Base-by-base conservation (phyloP, 2,113 vertebrate species). In the Zingel zingel region DNA sequence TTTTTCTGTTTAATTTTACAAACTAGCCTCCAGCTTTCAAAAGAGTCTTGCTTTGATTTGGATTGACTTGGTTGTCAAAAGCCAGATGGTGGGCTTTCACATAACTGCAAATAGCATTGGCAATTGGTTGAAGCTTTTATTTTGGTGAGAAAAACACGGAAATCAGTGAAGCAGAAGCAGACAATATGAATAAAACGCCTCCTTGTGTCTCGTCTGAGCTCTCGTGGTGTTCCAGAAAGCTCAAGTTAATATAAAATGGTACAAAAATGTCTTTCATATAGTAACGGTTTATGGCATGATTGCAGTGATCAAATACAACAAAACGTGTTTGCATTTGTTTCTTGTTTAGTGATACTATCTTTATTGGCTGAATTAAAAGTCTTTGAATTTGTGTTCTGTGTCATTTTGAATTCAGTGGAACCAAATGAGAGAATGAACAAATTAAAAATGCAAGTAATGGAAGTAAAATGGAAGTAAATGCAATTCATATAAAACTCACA, bases 11-110 rank as follows among this genome's bases (percentile, higher is more conserved):
- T 65, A 82, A 79, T 87, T 92, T 83, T 67, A 65, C 69, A 86
- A 88, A 77, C 71, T 70, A 30, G 78, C 80, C 86, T 74, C 77
- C 86, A 82, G 86, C 86, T 89, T 81, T 84, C 83, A 77, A 58
- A 81, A 9, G 72, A 80, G 79, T 76, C 83, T 86, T 83, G 76
- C 86, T 87, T 88, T 82, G 84, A 67, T 88, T 87, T 80, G 86
- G 88, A 83, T 76, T 73, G 72, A 86, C 77, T 82, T 57, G 59
- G 72, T 79, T 82, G 69, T 86, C 76, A 43, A 83, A 79, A 85
- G 83, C 85, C 88, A 92, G 88, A 86, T 92, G 91, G 85, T 87
- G 71, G 83, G 87, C 81, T 86, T 86, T 86, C 79, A 82, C 78
- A 87, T 82, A 88, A 81, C 74, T 83, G 87, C 85, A 90, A 92